Evolutionary conservation across 2,797 vertebrate species (phyloP), one percentile per base, ranked within the genome.

Genomic region (Enteromius mattozi): DNA sequence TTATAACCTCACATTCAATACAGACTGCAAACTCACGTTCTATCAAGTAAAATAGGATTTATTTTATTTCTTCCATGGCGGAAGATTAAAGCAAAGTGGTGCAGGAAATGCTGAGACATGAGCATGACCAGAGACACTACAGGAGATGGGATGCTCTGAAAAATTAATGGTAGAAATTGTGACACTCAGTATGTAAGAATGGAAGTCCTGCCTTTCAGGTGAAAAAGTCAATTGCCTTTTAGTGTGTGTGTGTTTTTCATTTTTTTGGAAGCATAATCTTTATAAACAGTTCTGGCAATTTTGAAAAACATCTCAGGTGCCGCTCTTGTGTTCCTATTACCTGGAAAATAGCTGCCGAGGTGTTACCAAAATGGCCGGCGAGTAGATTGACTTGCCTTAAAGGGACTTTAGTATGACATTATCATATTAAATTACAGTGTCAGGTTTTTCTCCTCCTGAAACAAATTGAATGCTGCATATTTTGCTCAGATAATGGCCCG

Each of bases 401-500:
- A 49, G 42, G 42, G 61, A 66, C 42, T 66, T 81, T 70, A 42
- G 49, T 63, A 65, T 82, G 21, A 68, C 59, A 66, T 63, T 72
- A 74, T 81, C 51, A 47, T 54, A 66, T 84, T 88, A 86, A 87
- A 84, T 86, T 82, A 77, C 84, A 33, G 35, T 65, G 63, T 77
- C 70, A 35, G 80, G 78, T 80, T 79, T 82, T 84, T 56, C 71
- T 35, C 45, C 74, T 71, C 19, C n/a, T 85, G 56, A 65, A 37
- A 74, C 82, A 83, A 85, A 86, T 86, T 86, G 86, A 77, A 83
- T 75, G 59, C 69, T 85, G 40, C 75, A 83, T 75, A 86, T 82
- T 82, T 82, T 8, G 56, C 59, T 83, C 74, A 75, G 63, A 86
- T 79, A 78, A 75, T 85, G 81, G 87, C 87, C 85, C 17, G 69